These are phyloP conservation scores for Pammene fasciana DNA, from an alignment of 2,888 invertebrate genomes.

Conservation along the genomic window DNA sequence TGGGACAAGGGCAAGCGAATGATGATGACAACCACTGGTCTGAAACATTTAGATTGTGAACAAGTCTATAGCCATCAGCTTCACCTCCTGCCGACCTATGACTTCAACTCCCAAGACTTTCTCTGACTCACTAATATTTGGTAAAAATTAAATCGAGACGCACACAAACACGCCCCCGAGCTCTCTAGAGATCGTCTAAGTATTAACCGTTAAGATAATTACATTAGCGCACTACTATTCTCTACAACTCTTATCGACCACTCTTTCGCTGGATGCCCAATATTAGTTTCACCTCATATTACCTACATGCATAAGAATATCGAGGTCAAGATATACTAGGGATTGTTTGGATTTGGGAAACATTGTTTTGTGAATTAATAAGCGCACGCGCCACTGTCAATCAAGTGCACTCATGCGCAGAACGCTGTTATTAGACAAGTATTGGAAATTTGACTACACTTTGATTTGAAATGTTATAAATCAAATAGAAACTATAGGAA, in stretches of 20 bases:
- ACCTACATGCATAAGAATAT: neutral
- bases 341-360: neutral
- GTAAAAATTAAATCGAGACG: constrained; percentile 43
- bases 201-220: constrained; percentile 70
- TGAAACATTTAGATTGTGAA: too few relatives aligned
- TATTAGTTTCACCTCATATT: neutral
- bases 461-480: constrained; percentile 42
- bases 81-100: too few relatives aligned
- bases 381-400: constrained; percentile 61
- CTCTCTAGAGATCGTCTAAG: constrained; percentile 55
- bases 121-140: constrained; percentile 31
- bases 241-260: neutral
- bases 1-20: too few relatives aligned
- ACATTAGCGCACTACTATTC: constrained; percentile 55
- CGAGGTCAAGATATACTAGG: neutral
- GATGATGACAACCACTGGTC: too few relatives aligned
- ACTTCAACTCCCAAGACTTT: neutral
- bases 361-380: constrained; percentile 16
- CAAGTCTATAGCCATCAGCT: too few relatives aligned
- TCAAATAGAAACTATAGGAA: constrained; percentile 42
- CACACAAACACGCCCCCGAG: constrained; percentile 49
- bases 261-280: neutral
- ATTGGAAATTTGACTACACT: constrained; percentile 44
- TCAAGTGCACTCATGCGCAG: constrained; percentile 52
- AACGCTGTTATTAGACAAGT: constrained; percentile 48